Evolutionary conservation across 2,113 vertebrate species (phyloP), one percentile per base, ranked within the genome.

Genomic region (Eudorcas thomsonii): DNA sequence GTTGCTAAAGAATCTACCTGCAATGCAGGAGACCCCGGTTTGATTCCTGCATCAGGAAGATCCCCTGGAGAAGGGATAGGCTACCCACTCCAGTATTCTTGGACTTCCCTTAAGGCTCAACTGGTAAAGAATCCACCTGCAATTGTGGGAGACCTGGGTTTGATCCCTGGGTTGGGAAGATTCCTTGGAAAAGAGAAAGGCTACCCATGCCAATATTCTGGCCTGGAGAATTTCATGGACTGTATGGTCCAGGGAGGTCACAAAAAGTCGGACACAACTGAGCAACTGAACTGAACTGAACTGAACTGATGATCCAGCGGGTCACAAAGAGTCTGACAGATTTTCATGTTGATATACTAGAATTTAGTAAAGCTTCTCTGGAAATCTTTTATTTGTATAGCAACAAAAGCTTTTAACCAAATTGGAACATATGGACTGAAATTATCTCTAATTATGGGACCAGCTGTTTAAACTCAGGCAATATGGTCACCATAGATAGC

Each of bases 391-490:
- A 19, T 52, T 62, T 86, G 25, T 39, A 94, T 4, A 64, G 19
- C 25, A 96, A 64, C 48, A 93, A 83, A 86, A 77, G 11, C 15
- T 62, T 77, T 30, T 94, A 71, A 55, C 7, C 28, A 82, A 96
- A 84, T 8, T 59, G 10, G 16, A 94, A 92, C n/a, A 52, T 90
- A 78, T 60, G 25, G 19, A 15, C 15, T 77, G 39, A 86, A 92
- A 82, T 94, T 86, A 45, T 64, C 71, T 91, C 62, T 91, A 93
- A 62, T 21, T 88, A 14, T 86, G 25, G 50, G 7, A 30, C 5
- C 36, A 96, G 45, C 10, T 64, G 60, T n/a, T 84, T 91, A 88
- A 95, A 93, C 55, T n/a, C 59, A 82, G 36, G 26, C 26, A 81
- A 21, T 36, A 33, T 59, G 28, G 33, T 95, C n/a, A 57, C n/a